These are phyloP conservation scores for Micrasema minimum DNA, from an alignment of 1,140 invertebrate species.

Conservation along the genomic window DNA sequence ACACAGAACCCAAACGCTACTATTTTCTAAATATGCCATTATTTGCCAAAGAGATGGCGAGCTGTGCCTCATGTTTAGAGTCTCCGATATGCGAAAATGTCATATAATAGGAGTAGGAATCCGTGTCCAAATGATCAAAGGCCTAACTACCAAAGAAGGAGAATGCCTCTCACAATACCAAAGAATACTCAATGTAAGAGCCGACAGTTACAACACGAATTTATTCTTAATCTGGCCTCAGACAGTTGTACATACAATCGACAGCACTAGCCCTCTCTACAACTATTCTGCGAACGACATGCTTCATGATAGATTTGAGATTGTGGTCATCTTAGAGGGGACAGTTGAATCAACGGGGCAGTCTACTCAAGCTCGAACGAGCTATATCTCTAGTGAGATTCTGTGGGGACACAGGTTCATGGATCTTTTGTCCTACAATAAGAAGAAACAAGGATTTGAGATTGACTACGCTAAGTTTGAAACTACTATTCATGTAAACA, in stretches of 20 bases:
- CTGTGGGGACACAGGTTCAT: conserved; percentile 79
- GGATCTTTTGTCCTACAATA: conserved; percentile 80
- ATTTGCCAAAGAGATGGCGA: conserved; percentile 85
- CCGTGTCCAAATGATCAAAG: conserved; percentile 82
- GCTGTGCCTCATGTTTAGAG: conserved; percentile 89
- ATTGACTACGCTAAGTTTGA: conserved; percentile 89
- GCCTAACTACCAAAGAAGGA: conserved; percentile 79
- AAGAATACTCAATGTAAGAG: conserved; percentile 76
- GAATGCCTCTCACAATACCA: conserved; percentile 78
- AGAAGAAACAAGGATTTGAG: conserved; percentile 81
- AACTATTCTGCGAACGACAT: conserved; percentile 84
- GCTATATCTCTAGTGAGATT: conserved; percentile 76
- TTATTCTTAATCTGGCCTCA: conserved; percentile 91
- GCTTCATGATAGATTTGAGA: conserved; percentile 77
- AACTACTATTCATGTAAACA: conserved; percentile 84
- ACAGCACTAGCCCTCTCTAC: conserved; percentile 80
- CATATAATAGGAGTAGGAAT: conserved; percentile 91
- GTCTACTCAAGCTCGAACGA: conserved; percentile 71
- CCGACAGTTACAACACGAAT: conserved; percentile 76
- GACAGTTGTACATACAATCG: conserved; percentile 80
- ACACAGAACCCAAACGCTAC: conserved; percentile 88
- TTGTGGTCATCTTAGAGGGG: conserved; percentile 82
- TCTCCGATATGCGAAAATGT: conserved; percentile 94
- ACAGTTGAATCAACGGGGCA: conserved; percentile 78
- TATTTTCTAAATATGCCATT: conserved; percentile 90